Evolutionary conservation across 2,888 invertebrate species (phyloP).

Genomic region (Erynnis tages): DNA sequence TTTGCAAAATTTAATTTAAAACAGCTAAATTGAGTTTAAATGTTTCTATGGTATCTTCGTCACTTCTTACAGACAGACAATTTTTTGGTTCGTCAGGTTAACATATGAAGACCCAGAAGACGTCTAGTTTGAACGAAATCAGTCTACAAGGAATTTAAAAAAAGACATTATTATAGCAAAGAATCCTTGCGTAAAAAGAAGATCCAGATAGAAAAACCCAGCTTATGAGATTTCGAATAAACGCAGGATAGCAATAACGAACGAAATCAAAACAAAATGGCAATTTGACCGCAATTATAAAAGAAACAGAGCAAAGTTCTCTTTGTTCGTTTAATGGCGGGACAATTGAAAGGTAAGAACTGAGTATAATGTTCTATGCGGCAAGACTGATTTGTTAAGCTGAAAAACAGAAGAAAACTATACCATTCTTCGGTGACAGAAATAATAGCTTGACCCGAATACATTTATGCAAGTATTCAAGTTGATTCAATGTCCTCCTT

Average conservation of each 20-base stretch:
- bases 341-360: conserved; percentile 16
- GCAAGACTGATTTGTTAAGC: conserved; percentile 9
- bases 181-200: no score
- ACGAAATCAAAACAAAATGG: not conserved
- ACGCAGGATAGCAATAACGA: not conserved
- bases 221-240: no score
- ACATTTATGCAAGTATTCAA: not conserved
- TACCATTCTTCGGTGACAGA: conserved; percentile 6
- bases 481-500: not conserved
- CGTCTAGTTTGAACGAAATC: no score
- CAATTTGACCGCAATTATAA: conserved; percentile 10
- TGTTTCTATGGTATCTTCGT: no score
- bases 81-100: no score
- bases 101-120: no score
- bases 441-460: conserved; percentile 23
- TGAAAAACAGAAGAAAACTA: conserved; percentile 20
- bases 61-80: no score
- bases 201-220: no score
- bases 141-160: no score
- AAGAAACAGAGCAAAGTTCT: conserved; percentile 10
- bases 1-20: no score
- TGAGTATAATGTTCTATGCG: conserved; percentile 7
- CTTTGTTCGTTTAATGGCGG: conserved; percentile 10
- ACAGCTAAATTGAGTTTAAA: no score
- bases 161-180: no score